A percentile compares a stretch with the other conserved stretches of the same genome.
Conservation (phyloP, 2,797 vertebrate genomes). For the Gambusia yucatana region DNA sequence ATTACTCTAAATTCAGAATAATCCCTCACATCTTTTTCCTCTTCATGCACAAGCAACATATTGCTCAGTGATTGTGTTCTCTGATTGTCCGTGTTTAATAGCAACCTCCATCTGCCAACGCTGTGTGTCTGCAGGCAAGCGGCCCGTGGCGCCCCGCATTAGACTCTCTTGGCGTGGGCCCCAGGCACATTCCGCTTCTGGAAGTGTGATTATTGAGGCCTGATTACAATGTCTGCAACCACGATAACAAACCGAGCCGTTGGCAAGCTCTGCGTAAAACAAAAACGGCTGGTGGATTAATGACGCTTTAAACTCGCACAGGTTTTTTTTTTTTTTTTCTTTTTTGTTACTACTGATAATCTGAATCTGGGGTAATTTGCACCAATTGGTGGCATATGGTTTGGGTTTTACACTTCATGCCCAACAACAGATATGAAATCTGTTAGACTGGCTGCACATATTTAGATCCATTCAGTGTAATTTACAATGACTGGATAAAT, state of each 20-base stretch:
- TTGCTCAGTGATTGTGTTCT: slow-evolving; percentile 69
- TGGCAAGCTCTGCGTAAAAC: slow-evolving; percentile 74
- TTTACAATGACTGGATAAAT: slow-evolving; percentile 38
- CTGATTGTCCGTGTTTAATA: slow-evolving; percentile 78
- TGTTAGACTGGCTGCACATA: slow-evolving; percentile 51
- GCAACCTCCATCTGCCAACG: slow-evolving; percentile 79
- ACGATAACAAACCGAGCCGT: slow-evolving; percentile 78
- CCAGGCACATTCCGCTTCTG: slow-evolving; percentile 80
- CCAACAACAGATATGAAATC: slow-evolving; percentile 76
- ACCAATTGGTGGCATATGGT: slow-evolving; percentile 79
- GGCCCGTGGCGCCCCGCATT: slow-evolving; percentile 80
- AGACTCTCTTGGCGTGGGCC: slow-evolving; percentile 79
- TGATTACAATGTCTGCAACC: slow-evolving; percentile 83
- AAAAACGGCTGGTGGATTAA: slow-evolving; percentile 79
- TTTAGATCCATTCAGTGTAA: slow-evolving; percentile 42
- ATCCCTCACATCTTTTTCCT: slow-evolving; percentile 36
- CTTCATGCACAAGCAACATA: slow-evolving; percentile 45
- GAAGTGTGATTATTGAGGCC: slow-evolving; percentile 85
- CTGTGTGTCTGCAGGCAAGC: slow-evolving; percentile 77
- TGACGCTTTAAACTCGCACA: slow-evolving; percentile 79
- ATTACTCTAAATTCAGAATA: slow-evolving; percentile 41
- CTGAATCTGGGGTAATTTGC: slow-evolving; percentile 75
- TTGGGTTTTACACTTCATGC: slow-evolving; percentile 65
- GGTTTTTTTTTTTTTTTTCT: slow-evolving; percentile 46
- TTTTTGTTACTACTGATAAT: slow-evolving; percentile 76